Evolutionary conservation across 2,888 invertebrate species (phyloP).

Genomic region (Cryptus armator): DNA sequence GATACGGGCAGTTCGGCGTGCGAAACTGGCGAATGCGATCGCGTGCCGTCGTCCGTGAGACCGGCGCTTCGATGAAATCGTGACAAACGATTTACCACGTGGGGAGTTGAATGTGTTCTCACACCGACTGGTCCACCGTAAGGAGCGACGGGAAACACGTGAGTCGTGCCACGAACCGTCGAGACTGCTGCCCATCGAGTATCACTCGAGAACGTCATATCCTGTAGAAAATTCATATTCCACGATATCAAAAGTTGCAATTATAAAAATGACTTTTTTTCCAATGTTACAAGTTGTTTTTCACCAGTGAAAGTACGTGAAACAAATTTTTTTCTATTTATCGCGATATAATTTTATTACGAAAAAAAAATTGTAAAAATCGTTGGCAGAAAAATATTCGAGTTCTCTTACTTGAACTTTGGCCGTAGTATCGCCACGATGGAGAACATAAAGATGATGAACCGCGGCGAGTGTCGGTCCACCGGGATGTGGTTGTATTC

Average conservation of each 20-base stretch:
- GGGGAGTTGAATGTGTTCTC: constrained; percentile 97
- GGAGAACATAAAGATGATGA: constrained; percentile 97
- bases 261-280: too few relatives aligned
- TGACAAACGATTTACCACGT: constrained; percentile 97
- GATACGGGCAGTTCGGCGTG: constrained; percentile 84
- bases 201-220: constrained; percentile 96
- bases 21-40: constrained; percentile 90
- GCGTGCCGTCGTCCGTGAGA: constrained; percentile 89
- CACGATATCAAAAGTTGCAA: not conserved
- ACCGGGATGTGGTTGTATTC: constrained; percentile 96
- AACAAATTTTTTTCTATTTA: not conserved
- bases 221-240: constrained; percentile 85
- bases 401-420: constrained; percentile 90
- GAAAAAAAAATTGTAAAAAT: not conserved
- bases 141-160: constrained; percentile 98
- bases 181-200: constrained; percentile 98
- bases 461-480: constrained; percentile 95
- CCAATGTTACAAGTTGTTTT: not conserved
- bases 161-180: constrained; percentile 98
- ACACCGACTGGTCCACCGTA: constrained; percentile 97
- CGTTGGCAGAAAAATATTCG: not conserved
- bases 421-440: constrained; percentile 98
- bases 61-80: constrained; percentile 99
- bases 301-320: not conserved
- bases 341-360: too few relatives aligned